A percentile compares a stretch with the other conserved stretches of the same genome.
phyloP scores from a whole-genome alignment of 2,113 vertebrate species.

The Ahaetulla prasina region DNA sequence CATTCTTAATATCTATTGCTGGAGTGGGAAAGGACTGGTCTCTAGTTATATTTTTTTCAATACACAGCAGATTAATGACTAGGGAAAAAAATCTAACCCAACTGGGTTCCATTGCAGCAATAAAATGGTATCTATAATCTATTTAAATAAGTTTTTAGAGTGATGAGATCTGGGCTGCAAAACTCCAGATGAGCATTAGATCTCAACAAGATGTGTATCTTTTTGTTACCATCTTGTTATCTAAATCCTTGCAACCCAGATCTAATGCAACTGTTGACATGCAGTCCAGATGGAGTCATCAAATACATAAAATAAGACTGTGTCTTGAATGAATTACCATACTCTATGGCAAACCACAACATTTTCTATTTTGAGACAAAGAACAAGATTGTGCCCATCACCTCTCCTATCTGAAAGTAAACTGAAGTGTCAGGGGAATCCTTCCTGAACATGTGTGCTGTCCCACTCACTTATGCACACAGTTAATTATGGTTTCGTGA shows the following conservation, averaged over 20 bases:
- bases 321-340: neutral
- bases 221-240: neutral
- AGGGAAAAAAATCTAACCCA: neutral
- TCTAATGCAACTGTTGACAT: neutral
- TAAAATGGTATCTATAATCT: neutral
- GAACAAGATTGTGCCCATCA: neutral
- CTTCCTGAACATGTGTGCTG: neutral
- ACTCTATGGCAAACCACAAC: neutral
- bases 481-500: no score
- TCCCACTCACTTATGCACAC: no score
- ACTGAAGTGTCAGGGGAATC: neutral
- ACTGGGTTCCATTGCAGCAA: neutral
- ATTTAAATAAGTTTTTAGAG: neutral
- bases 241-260: neutral
- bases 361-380: neutral
- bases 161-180: neutral
- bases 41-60: neutral
- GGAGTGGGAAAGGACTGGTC: neutral
- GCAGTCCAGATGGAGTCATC: neutral
- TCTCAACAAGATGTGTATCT: neutral
- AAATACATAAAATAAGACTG: neutral
- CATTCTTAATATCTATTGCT: neutral
- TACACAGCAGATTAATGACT: neutral
- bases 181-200: neutral
- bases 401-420: neutral